Evolutionary conservation across 2,888 invertebrate species (phyloP).

Genomic region (Microdon myrmicae): DNA sequence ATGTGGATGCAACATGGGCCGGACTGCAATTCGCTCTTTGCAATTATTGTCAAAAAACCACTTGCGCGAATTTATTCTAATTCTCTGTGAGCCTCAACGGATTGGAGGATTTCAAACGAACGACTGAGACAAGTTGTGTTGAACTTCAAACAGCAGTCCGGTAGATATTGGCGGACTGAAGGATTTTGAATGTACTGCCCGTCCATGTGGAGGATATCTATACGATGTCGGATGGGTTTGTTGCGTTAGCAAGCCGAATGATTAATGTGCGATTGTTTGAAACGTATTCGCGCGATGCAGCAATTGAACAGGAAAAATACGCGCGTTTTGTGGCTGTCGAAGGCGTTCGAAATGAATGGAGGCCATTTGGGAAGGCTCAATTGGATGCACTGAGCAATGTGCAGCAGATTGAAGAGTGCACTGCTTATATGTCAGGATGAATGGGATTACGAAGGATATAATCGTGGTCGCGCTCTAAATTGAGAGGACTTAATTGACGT

Average conservation of each 20-base stretch:
- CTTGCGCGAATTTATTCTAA: constrained; percentile 53
- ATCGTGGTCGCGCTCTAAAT: no score
- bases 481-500: no score
- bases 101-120: constrained; percentile 28
- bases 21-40: constrained; percentile 44
- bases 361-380: constrained; percentile 46
- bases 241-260: constrained; percentile 47
- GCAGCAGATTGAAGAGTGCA: constrained; percentile 22
- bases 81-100: constrained; percentile 50
- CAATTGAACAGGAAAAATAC: constrained; percentile 51
- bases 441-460: no score
- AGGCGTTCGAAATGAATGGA: constrained; percentile 50
- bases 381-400: constrained; percentile 44
- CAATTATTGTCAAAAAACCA: constrained; percentile 52
- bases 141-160: background rate
- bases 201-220: constrained; percentile 25
- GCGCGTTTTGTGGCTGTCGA: constrained; percentile 51
- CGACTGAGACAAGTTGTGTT: constrained; percentile 9
- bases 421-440: no score
- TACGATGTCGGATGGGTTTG: constrained; percentile 38
- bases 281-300: constrained; percentile 47
- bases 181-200: no score
- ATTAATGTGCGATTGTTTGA: constrained; percentile 52
- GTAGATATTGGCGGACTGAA: no score
- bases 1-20: constrained; percentile 13